Conservation (phyloP, 35 echinoderm and acorn worm genomes). For the Amphiura filiformis region DNA sequence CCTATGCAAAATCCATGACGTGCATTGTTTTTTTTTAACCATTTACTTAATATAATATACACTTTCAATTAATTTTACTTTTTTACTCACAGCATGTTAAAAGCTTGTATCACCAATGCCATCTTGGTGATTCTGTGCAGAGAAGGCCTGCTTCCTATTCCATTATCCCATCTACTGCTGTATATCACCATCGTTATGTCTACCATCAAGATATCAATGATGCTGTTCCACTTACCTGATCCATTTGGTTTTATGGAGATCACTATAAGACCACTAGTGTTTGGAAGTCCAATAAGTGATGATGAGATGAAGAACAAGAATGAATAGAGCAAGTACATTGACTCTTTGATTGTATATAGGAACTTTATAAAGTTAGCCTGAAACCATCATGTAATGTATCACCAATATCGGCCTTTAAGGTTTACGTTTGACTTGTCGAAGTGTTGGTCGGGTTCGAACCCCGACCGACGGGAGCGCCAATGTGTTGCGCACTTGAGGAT, state of each 20-base stretch:
- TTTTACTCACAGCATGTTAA: background rate
- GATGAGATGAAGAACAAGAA: background rate
- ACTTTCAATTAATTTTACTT: too few species aligned
- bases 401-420: too few species aligned
- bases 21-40: too few species aligned
- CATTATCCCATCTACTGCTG: slow-evolving; percentile 5
- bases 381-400: too few species aligned
- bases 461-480: too few species aligned
- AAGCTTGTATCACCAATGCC: background rate
- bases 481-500: too few species aligned
- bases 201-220: background rate
- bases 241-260: slow-evolving; percentile 8
- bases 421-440: too few species aligned
- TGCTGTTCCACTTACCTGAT: slow-evolving; percentile 24
- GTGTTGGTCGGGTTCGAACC: too few species aligned
- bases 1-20: too few species aligned
- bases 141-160: background rate
- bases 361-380: too few species aligned
- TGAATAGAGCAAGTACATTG: background rate
- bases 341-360: too few species aligned
- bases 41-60: too few species aligned
- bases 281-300: background rate
- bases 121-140: slow-evolving; percentile 12
- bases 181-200: slow-evolving; percentile 1
- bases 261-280: background rate